Base-by-base conservation (phyloP, 2,113 vertebrate species). In the Myiopsitta monachus region DNA sequence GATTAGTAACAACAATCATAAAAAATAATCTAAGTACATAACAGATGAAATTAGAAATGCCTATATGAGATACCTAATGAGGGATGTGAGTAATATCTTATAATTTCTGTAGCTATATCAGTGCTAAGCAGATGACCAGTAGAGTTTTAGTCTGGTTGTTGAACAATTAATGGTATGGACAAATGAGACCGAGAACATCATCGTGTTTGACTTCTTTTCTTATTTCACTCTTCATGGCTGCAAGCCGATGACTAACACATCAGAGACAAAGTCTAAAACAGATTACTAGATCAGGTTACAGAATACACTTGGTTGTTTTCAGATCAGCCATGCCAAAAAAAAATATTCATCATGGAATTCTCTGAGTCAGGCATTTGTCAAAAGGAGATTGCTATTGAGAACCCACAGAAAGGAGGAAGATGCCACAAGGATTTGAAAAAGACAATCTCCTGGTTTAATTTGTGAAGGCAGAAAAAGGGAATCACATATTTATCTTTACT, bases 21-120 rank as follows among this genome's bases (percentile, higher is more conserved):
- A 90, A 51, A 82, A 77, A 8, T 26, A 90, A 24, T 85, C 51
- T 63, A 91, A 72, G 36, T 46, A 39, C 36, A n/a, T 55, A 15
- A 46, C 7, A 79, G 38, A 69, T 80, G 86, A 94, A 94, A 90
- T 88, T 78, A 88, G 86, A 92, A 92, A 77, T 38, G 46, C 26
- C 43, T 83, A 4, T 16, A 3, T 87, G 39, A 78, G 36, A 70
- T 63, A 74, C 12, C 16, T 73, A n/a, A 55, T 52, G 43, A 79
- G n/a, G 28, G 7, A 54, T 36, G 63, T 55, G 51, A 84, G 46
- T 93, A 66, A 83, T 49, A 14, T 67, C 68, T 67, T 41, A 15
- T 66, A 63, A 43, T 88, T 92, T 67, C 73, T 78, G 22, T 52
- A 51, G 52, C 46, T 66, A 1, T 31, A 78, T 82, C 61, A 67